Evolutionary conservation across 1,140 invertebrate species (phyloP).

Genomic region (Atta colombica): DNA sequence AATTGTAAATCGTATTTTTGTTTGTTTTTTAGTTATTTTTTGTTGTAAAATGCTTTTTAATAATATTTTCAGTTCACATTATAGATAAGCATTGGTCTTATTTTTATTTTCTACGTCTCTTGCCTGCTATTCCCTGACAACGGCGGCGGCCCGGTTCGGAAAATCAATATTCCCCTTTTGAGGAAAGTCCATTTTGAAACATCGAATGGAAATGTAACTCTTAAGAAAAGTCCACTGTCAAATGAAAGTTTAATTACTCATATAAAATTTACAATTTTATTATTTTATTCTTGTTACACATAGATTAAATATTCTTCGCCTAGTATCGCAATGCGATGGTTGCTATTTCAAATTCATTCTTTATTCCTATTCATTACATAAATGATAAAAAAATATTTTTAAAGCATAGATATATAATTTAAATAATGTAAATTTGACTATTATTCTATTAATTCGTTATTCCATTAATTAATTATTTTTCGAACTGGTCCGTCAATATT

Average conservation of each 20-base stretch:
- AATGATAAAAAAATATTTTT: conserved; percentile 20
- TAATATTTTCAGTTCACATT: conserved; percentile 88
- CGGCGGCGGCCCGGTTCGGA: conserved; percentile 35
- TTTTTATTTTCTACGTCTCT: conserved; percentile 74
- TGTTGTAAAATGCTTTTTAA: conserved; percentile 88
- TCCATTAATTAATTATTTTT: not conserved
- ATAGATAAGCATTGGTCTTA: conserved; percentile 82
- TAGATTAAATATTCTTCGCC: not conserved
- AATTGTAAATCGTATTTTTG: conserved; percentile 87
- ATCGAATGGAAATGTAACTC: conserved; percentile 35
- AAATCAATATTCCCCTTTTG: conserved; percentile 55
- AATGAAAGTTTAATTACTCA: not conserved
- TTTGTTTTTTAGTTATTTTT: conserved; percentile 87
- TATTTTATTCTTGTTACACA: not conserved
- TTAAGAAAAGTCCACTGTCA: conserved; percentile 46
- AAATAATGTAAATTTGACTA: not conserved
- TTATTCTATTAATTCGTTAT: not conserved
- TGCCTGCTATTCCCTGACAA: conserved; percentile 51
- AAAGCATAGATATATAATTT: not conserved
- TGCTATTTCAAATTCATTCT: not conserved
- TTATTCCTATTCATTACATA: not conserved
- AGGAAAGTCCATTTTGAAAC: conserved; percentile 53
- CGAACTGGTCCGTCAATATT: not conserved
- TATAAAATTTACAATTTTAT: not conserved
- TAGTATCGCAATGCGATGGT: not conserved